Conservation (phyloP, 23 tunicate genomes). For the Clavelina lepadiformis region DNA sequence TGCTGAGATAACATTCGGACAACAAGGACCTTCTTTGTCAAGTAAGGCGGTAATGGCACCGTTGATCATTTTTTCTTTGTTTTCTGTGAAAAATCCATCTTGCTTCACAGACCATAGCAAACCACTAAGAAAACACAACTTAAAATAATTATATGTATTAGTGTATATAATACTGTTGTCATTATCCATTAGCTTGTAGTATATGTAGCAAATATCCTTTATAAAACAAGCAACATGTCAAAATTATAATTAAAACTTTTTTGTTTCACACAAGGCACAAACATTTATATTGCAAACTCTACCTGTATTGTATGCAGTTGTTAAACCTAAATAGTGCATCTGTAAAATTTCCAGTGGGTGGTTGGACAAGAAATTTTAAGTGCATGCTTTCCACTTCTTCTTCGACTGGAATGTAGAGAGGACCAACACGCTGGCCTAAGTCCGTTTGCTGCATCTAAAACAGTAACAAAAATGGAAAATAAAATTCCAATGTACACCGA, state of each 20-base stretch:
- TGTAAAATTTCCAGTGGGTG: conserved; percentile 76
- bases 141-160: background rate
- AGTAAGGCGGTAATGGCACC: conserved; percentile 65
- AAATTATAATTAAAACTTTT: no score
- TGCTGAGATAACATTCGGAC: background rate
- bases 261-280: background rate
- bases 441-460: conserved; percentile 70
- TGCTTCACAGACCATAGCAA: conserved; percentile 94
- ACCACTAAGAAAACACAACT: conserved; percentile 43
- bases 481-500: background rate
- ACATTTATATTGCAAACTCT: background rate
- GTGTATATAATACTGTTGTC: no score
- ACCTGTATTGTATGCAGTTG: conserved; percentile 91
- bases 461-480: background rate
- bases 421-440: conserved; percentile 73
- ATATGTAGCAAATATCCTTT: no score
- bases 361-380: conserved; percentile 67
- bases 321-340: conserved; percentile 83
- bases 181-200: no score
- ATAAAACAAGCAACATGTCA: no score
- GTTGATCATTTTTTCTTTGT: conserved; percentile 93
- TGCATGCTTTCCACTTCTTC: conserved; percentile 96
- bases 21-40: conserved; percentile 46
- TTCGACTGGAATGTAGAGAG: conserved; percentile 58
- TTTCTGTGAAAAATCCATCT: conserved; percentile 93